Conservation (phyloP, 2,888 invertebrate species). For the Hecatera dysodea region DNA sequence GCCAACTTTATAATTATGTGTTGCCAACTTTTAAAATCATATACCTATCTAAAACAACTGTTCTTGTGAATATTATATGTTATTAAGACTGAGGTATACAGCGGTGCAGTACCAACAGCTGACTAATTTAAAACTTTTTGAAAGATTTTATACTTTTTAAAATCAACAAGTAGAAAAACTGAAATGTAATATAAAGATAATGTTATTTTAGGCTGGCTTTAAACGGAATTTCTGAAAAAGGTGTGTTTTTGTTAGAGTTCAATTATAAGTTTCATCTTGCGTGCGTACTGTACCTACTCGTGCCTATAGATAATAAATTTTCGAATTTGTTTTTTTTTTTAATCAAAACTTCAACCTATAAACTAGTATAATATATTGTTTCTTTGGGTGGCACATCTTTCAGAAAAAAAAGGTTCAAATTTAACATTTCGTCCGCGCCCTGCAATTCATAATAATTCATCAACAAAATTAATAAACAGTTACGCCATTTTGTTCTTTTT, state of each 20-base stretch:
- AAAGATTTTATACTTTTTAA: not conserved
- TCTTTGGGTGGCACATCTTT: not conserved
- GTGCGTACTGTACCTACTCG: too few species aligned
- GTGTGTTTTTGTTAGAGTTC: not conserved
- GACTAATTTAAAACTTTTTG: not conserved
- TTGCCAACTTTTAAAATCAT: conserved; percentile 28
- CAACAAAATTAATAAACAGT: conserved; percentile 40
- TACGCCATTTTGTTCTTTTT: conserved; percentile 54
- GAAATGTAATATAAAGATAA: not conserved
- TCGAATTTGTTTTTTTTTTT: not conserved
- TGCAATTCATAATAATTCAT: conserved; percentile 34
- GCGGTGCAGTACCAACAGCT: not conserved
- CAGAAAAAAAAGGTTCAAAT: not conserved
- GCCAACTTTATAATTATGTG: conserved; percentile 25
- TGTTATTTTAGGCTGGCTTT: not conserved
- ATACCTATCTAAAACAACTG: not conserved
- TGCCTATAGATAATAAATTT: not conserved
- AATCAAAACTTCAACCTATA: not conserved
- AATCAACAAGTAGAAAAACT: not conserved
- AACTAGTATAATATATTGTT: not conserved
- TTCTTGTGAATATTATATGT: too few species aligned
- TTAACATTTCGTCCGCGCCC: not conserved
- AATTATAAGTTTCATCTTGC: not conserved
- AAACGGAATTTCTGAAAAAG: not conserved
- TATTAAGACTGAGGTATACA: too few species aligned